Evolutionary conservation across 2,888 invertebrate species (phyloP).

Genomic region (Catocala fraxini): DNA sequence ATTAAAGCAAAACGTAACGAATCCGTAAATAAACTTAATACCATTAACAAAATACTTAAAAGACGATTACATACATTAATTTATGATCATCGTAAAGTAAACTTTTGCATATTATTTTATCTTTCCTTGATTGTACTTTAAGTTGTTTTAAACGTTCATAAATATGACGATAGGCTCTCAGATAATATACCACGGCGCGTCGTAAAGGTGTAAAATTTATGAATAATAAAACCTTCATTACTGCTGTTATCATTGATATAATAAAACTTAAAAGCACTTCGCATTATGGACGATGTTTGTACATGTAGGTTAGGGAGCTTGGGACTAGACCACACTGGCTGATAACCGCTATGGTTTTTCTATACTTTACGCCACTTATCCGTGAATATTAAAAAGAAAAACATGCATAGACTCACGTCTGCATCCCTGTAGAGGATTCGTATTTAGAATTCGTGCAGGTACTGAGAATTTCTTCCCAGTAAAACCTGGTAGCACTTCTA

Average conservation of each 20-base stretch:
- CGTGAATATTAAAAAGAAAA: no score
- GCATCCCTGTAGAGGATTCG: no score
- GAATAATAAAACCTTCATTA: conserved; percentile 61
- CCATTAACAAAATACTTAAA: no score
- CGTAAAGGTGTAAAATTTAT: conserved; percentile 69
- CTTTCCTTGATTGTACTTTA: conserved; percentile 44
- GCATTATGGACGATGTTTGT: conserved; percentile 33
- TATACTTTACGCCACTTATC: no score
- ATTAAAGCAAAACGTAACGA: neutral
- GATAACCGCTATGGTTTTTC: no score
- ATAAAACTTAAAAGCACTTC: conserved; percentile 50
- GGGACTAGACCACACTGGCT: no score
- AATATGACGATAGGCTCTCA: conserved; percentile 62
- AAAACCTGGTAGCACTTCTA: no score
- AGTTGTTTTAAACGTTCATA: conserved; percentile 56
- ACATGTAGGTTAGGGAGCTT: neutral
- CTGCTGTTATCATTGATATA: conserved; percentile 46
- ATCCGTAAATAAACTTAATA: no score
- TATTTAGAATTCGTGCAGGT: no score
- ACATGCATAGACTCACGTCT: no score
- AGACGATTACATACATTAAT: neutral
- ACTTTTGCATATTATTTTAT: conserved; percentile 44
- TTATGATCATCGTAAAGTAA: neutral
- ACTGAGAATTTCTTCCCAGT: no score
- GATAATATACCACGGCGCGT: conserved; percentile 60